Percentiles rank a stretch among this genome's conserved stretches.
Conservation (phyloP, 2,113 vertebrate species). For the Ceuthmochares aereus region DNA sequence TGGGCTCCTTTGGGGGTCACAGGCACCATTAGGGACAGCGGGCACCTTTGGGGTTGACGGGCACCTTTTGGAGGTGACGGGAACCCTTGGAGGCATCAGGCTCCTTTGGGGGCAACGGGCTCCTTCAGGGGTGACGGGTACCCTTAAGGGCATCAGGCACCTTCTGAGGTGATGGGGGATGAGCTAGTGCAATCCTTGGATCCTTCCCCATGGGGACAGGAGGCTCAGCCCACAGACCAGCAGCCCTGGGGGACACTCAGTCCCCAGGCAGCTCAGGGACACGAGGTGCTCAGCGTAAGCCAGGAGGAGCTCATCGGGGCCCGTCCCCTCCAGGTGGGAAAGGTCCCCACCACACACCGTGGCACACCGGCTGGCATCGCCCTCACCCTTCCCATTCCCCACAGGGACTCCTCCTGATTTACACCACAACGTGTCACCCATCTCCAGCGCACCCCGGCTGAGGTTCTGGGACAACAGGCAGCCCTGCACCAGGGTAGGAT, state of each 20-base stretch:
- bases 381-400: background rate
- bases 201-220: background rate
- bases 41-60: background rate
- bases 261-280: background rate
- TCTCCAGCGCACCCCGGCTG: accelerated
- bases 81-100: background rate
- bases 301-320: background rate
- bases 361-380: background rate
- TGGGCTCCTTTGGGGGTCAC: background rate
- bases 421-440: accelerated
- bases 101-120: background rate
- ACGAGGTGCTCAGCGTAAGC: accelerated
- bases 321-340: accelerated
- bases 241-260: background rate
- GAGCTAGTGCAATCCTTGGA: background rate
- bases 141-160: background rate
- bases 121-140: background rate
- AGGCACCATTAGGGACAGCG: background rate
- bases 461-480: background rate
- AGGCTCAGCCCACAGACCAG: background rate
- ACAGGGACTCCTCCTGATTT: background rate
- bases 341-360: accelerated
- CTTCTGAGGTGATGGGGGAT: background rate
- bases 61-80: background rate
- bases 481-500: accelerated